A percentile compares a stretch with the other conserved stretches of the same genome.
phyloP scores from a whole-genome alignment of 2,888 invertebrate species.

The Folsomia manolachei region DNA sequence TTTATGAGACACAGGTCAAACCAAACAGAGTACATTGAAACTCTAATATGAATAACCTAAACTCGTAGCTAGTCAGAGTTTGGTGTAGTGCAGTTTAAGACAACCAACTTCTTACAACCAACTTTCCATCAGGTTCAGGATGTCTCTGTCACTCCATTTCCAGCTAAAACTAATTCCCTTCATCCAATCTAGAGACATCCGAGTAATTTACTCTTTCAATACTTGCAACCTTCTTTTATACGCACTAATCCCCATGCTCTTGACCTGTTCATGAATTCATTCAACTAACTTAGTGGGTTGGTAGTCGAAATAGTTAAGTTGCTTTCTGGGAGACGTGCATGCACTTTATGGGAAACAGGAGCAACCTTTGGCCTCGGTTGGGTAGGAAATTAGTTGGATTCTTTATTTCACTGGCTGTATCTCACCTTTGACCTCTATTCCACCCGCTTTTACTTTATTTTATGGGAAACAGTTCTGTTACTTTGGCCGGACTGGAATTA shows the following conservation, averaged over 20 bases:
- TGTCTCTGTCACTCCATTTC: not conserved
- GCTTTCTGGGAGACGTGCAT: too few relatives aligned
- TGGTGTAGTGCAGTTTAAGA: not conserved
- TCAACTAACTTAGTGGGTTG: not conserved
- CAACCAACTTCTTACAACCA: too few relatives aligned
- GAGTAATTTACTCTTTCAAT: not conserved
- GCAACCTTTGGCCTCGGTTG: not conserved
- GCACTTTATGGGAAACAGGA: not conserved
- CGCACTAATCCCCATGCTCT: not conserved
- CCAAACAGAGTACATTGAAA: not conserved
- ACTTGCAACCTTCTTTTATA: not conserved
- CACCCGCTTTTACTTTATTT: not conserved
- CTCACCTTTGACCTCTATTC: slow-evolving; percentile 3
- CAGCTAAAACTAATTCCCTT: not conserved
- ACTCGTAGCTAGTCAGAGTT: not conserved
- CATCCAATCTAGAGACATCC: not conserved
- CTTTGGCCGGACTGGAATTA: not conserved
- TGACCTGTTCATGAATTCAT: not conserved
- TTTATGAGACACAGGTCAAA: slow-evolving; percentile 34
- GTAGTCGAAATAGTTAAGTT: not conserved
- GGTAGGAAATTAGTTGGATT: not conserved
- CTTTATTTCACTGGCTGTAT: not conserved
- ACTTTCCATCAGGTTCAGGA: not conserved
- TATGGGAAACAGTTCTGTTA: not conserved
- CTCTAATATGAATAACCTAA: too few relatives aligned